Base-by-base conservation (phyloP, 2,888 invertebrate species). In the Sesamia inferens region DNA sequence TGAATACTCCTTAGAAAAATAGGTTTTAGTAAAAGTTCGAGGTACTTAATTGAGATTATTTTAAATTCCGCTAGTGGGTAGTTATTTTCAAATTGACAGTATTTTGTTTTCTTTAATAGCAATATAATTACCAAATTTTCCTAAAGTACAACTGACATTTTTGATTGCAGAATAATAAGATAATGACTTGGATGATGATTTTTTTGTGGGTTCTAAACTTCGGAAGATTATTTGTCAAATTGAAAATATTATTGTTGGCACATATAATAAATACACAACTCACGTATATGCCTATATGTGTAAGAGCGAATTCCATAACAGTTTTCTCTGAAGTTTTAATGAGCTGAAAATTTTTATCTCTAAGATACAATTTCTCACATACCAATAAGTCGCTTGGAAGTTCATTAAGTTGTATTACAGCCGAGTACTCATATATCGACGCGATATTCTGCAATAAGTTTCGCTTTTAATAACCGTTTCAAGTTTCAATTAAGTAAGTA, bases 401-500 rank as follows among this genome's bases (percentile, higher is more conserved):
- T 65, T 68, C 57, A 11, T 72, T 69, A 75, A 65, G 66, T 73
- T 76, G 55, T 47, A 72, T 63, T 76, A 62, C 22, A 57, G 61
- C 31, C 59, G 57, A 71, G 68, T 72, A 73, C 39, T 70, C 11
- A 6, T 67, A 74, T 82, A 71, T 71, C 75, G 39, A 71, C 54
- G 73, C 61, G 83, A 80, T 80, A 83, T 84, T 86, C 79, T 70
- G 79, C 68, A 83, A 85, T 75, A 70, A 79, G 71, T 66, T 69
- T 78, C 59, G 78, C 47, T 57, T 76, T 58, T 75, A 81, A 79
- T 79, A 67, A 76, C 73, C 68, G 84, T 85, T 81, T 85, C 83
- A 82, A 84, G 80, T 87, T 84, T 74, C 84, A 85, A 86, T 87
- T 85, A 81, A 80, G 83, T 65, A 80, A 83, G 68, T 83, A 85